Base-by-base conservation (phyloP, 1,140 invertebrate genomes). In the Lepidostoma basale region DNA sequence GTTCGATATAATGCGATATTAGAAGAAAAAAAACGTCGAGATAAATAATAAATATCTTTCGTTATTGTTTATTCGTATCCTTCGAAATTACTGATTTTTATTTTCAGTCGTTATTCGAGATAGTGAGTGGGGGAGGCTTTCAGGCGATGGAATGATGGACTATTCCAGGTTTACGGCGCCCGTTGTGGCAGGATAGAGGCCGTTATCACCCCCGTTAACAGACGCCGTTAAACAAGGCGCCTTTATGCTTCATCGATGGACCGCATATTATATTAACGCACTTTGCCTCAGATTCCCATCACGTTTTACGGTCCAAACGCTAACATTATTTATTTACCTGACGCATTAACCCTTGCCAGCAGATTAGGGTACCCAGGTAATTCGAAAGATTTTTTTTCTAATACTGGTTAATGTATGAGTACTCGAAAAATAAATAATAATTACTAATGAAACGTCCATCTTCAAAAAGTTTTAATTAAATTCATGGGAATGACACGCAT, bases 211-310 rank as follows among this genome's bases (percentile, higher is more conserved):
- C 45, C 23, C 44, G 18, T 49, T 49, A 49, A 49, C 45, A 9
- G 45, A 12, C 33, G 5, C 44, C 6, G 45, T 49, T 49, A 49
- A 49, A 49, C 22, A 10, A 49, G 2, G n/a, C 44, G 9, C 33
- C 14, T 36, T 36, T 36, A 36, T 12, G 33, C 20, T 9, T 49
- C 45, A 49, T 49, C 45, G 45, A 49, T 49, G 45, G 25, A 49
- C 22, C 45, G 45, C 45, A 49, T 49, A 36, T 49, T 49, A 49
- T 49, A 49, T 22, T 23, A 49, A 49, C 45, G 22, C 22, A 49
- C 45, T 9, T 22, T 49, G 12, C 22, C 42, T 23, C 25, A 12
- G 18, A 25, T 25, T 49, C 18, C 45, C 45, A 49, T 49, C 2
- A 49, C 22, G 0, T 25, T 49, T 49, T 12, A 49, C 8, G 45